Base-by-base conservation (phyloP, 2,888 invertebrate species). In the Pollenia labialis region DNA sequence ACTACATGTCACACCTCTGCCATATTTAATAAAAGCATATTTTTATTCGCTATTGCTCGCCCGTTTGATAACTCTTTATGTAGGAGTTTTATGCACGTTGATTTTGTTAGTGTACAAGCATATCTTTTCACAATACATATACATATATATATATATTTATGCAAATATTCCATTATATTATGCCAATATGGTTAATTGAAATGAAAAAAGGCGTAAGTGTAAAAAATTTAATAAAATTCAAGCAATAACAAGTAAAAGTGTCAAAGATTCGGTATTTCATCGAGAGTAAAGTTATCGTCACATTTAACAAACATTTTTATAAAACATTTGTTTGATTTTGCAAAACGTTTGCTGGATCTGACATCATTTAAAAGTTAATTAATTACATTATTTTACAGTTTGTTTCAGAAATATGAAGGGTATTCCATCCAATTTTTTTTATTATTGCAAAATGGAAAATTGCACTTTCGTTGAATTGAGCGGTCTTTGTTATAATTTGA, bases 81-180 rank as follows among this genome's bases (percentile, higher is more conserved):
- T 72, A 60, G 81, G 77, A 54, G 76, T 72, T 72, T 52, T 77
- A 62, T 81, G 81, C 46, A 54, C 68, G 68, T 74, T 69, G 66
- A 79, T 74, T 84, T 79, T 50, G 23, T 72, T 79, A 72, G 77
- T 66, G 48, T 62, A 11, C 42, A 32, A 50, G 18, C 18, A 64
- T 54, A 40, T 46, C 16, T 64, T 66, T 64, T 32, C 32, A 32
- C 18, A 16, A 68, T 69, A 9, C 4, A 46, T 32, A n/a, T 40
- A 69, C 12, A 32, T 62, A 60, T 16, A 46, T 46, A 23, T 32
- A 6, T 32, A 32, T 32, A 32, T 32, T 32, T 32, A 32, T 32
- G 32, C 32, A 6, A 32, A 32, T 1, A 6, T 6, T 32, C 32
- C 32, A 32, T 32, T 32, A 32, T 56, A 23, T 11, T 56, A 44